A percentile compares a stretch with the other conserved stretches of the same genome.
Conservation (phyloP, 2,797 vertebrate genomes). For the Nasua narica region DNA sequence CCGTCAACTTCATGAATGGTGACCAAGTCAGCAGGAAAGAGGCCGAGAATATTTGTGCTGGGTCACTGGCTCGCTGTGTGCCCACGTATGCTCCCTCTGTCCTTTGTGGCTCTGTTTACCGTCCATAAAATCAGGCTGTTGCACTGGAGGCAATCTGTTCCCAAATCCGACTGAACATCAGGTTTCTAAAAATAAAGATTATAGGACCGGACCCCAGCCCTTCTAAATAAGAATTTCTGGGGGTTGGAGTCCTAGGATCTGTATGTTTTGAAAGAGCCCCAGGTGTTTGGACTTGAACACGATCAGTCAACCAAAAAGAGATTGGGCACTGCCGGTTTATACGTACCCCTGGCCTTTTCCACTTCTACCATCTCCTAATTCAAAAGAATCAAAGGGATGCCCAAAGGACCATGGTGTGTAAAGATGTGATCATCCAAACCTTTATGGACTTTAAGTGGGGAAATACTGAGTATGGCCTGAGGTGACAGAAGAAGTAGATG, state of each 20-base stretch:
- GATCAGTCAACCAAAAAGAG: not conserved
- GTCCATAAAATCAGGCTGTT: not conserved
- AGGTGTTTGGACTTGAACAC: not conserved
- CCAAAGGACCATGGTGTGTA: not conserved
- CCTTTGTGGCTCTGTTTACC: not conserved
- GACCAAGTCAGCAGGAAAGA: not conserved
- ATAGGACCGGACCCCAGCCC: not conserved
- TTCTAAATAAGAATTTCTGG: not conserved
- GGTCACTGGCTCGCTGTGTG: not conserved
- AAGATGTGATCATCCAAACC: not conserved
- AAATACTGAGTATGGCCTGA: slow-evolving; percentile 12
- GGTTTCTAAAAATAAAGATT: not conserved
- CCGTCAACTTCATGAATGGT: not conserved
- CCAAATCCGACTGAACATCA: not conserved
- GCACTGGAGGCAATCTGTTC: not conserved
- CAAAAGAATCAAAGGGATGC: slow-evolving; percentile 37
- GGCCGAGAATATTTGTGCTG: not conserved
- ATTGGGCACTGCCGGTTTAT: not conserved
- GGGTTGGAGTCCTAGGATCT: not conserved
- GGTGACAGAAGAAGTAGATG: not conserved
- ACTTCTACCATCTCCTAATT: slow-evolving; percentile 17
- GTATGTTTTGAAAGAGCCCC: not conserved
- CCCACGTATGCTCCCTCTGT: not conserved
- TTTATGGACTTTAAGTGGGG: slow-evolving; percentile 19
- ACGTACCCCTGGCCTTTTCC: not conserved